These are phyloP conservation scores for Apocrypta bakeri DNA, from an alignment of 1,140 invertebrate genomes.

Conservation along the genomic window DNA sequence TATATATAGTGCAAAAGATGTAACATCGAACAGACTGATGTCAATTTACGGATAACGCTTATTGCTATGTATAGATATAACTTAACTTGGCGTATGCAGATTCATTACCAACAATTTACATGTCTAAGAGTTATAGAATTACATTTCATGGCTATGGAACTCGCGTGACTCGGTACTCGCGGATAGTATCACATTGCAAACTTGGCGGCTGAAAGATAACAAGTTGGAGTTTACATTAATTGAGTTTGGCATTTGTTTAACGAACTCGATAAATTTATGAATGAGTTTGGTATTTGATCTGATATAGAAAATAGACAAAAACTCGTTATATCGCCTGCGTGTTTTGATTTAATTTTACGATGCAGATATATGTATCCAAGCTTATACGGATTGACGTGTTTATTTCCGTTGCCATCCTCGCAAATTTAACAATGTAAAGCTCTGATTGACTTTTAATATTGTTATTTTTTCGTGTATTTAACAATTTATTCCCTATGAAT, in stretches of 20 bases:
- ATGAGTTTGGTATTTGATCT: constrained; percentile 6
- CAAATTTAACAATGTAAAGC: no score
- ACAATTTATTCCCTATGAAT: no score
- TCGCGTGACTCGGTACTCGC: background rate
- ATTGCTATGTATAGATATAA: no score
- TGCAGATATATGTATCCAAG: no score
- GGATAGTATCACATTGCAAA: constrained; percentile 41
- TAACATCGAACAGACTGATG: no score
- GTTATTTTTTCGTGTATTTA: no score
- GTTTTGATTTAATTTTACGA: background rate
- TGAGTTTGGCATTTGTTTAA: constrained; percentile 45
- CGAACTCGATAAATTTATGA: constrained; percentile 40
- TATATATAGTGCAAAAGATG: no score
- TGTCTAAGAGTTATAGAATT: constrained; percentile 29
- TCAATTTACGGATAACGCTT: background rate
- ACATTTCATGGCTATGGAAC: constrained; percentile 6
- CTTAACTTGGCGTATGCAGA: background rate
- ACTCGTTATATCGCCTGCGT: background rate
- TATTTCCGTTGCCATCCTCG: no score
- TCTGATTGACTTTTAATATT: no score
- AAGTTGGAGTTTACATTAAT: constrained; percentile 42
- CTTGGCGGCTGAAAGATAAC: constrained; percentile 28
- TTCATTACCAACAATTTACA: background rate
- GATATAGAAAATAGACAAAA: background rate
- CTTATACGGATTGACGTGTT: no score